These are phyloP conservation scores for Muscicapa adusta DNA, from an alignment of 2,113 vertebrate genomes.

Conservation along the genomic window DNA sequence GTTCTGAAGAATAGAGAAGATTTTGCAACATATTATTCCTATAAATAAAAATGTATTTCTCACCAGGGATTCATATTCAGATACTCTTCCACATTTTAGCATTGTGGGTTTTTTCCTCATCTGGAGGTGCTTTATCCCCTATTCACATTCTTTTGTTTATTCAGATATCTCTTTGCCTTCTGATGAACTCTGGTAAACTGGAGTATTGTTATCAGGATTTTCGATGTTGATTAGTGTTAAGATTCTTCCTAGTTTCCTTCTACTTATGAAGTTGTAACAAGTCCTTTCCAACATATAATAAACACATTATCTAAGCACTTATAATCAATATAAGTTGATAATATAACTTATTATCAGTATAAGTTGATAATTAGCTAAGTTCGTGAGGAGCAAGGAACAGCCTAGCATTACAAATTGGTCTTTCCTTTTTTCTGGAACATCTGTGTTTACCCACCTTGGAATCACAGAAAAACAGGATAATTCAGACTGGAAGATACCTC, in stretches of 20 bases:
- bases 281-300: background rate
- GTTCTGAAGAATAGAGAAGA: background rate
- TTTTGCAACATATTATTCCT: background rate
- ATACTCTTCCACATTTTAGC: background rate
- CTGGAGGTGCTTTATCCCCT: background rate
- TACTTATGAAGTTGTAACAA: rapidly evolving
- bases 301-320: background rate
- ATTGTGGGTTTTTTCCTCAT: background rate
- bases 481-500: background rate
- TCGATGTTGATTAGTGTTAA: background rate
- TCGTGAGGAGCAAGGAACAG: background rate
- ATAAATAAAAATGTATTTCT: background rate
- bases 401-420: background rate
- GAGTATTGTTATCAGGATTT: background rate
- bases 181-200: background rate
- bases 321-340: background rate
- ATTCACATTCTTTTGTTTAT: background rate
- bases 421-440: background rate
- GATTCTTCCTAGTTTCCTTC: background rate
- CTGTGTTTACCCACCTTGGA: background rate
- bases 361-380: background rate
- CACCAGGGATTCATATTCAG: background rate
- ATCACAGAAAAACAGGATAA: background rate
- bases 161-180: background rate
- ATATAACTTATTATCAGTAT: background rate